Conservation (phyloP, 2,888 invertebrate genomes). For the Glyphotaelius pellucidus region DNA sequence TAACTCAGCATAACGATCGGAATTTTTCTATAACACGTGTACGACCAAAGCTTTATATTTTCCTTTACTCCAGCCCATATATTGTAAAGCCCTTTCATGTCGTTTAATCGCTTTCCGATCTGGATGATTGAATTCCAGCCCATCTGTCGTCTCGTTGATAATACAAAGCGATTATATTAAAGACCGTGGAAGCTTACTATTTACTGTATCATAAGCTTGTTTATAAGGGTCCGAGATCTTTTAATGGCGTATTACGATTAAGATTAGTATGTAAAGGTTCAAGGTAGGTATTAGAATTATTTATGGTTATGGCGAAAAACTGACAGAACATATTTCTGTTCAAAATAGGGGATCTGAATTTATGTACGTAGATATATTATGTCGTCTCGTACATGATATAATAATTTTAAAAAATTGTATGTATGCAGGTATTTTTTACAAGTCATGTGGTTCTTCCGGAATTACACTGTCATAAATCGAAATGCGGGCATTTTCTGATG, state of each 20-base stretch:
- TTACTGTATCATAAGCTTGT: not conserved
- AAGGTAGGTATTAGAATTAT: not conserved
- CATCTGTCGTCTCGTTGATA: not conserved
- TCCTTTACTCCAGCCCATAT: not conserved
- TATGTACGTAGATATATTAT: too few relatives aligned
- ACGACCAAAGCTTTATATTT: not conserved
- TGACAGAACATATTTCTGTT: not conserved
- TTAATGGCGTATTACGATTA: not conserved
- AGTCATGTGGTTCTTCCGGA: too few relatives aligned
- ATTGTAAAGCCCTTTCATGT: not conserved
- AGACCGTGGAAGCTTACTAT: not conserved
- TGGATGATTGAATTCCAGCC: not conserved
- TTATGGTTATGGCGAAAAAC: not conserved
- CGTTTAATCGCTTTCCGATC: not conserved
- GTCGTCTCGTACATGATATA: too few relatives aligned
- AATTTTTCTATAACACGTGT: not conserved
- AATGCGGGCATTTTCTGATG: too few relatives aligned
- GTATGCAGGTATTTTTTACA: too few relatives aligned
- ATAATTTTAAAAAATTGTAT: too few relatives aligned
- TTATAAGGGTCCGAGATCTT: not conserved
- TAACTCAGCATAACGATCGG: not conserved
- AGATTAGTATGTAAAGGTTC: not conserved
- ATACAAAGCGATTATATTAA: not conserved
- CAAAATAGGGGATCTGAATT: not conserved
- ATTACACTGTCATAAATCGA: too few relatives aligned